Percentiles rank a stretch among this genome's conserved stretches.
Conservation (phyloP, 1,140 invertebrate species). For the Phortica variegata region DNA sequence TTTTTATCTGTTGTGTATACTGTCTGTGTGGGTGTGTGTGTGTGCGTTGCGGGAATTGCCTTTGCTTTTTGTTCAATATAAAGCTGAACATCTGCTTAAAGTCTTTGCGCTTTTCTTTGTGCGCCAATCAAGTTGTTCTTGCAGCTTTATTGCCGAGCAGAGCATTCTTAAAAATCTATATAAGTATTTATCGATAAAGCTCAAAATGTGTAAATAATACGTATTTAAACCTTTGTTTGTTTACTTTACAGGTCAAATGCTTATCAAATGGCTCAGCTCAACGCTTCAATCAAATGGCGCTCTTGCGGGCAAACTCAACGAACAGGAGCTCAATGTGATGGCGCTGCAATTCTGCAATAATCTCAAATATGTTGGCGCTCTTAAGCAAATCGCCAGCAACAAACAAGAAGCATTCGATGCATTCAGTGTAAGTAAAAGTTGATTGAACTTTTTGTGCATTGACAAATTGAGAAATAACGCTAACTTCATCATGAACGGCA, state of each 20-base stretch:
- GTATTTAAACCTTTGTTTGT: constrained; percentile 1
- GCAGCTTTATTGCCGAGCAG: no score
- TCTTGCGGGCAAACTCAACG: constrained; percentile 57
- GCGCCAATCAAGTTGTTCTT: no score
- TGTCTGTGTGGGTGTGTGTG: no score
- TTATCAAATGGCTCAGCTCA: constrained; percentile 84
- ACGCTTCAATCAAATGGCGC: constrained; percentile 69
- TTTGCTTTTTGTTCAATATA: no score
- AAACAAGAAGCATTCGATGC: constrained; percentile 54
- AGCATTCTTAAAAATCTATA: no score
- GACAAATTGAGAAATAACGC: no score
- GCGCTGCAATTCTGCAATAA: constrained; percentile 82
- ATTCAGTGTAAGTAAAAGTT: constrained; percentile 71
- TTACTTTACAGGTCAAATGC: constrained; percentile 75
- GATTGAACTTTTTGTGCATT: constrained; percentile 33
- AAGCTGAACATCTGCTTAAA: no score
- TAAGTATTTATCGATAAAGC: no score
- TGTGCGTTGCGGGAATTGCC: no score
- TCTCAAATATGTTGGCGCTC: constrained; percentile 82
- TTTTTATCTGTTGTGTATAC: no score
- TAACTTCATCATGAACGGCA: constrained; percentile 12
- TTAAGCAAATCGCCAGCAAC: constrained; percentile 67
- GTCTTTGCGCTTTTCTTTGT: no score
- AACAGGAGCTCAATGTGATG: constrained; percentile 73
- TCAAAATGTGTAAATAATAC: not conserved